Conservation (phyloP, 2,113 vertebrate genomes). For the Malurus elegans region DNA sequence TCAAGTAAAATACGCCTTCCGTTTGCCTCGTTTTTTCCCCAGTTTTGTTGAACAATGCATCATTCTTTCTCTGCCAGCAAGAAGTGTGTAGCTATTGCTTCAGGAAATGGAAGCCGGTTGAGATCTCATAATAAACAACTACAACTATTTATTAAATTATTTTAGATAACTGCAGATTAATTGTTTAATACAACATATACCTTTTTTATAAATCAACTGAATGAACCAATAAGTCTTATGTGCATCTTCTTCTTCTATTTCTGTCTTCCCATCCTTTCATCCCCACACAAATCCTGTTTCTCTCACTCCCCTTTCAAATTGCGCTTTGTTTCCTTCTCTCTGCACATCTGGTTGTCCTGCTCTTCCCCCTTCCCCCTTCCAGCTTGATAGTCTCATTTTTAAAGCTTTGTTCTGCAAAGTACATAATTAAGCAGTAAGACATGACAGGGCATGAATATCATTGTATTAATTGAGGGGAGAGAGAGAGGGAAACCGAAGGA, state of each 20-base stretch:
- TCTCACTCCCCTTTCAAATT: not conserved
- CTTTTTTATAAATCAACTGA: not conserved
- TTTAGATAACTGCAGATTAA: not conserved
- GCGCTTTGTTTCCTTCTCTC: slow-evolving; percentile 1
- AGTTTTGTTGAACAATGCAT: not conserved
- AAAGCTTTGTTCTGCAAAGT: slow-evolving; percentile 47
- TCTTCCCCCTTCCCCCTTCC: not conserved
- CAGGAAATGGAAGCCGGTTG: not conserved
- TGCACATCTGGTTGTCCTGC: slow-evolving; percentile 46
- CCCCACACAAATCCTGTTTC: not conserved
- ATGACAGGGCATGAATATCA: slow-evolving; percentile 49
- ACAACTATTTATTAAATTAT: not conserved
- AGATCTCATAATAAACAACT: not conserved
- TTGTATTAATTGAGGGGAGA: slow-evolving; percentile 24
- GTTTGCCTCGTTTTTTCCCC: not conserved
- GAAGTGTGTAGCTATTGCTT: not conserved
- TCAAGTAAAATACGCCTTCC: not conserved
- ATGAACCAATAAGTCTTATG: not conserved
- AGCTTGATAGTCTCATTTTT: slow-evolving; percentile 45
- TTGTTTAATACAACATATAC: not conserved
- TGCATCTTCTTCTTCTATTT: not conserved
- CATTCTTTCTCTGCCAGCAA: not conserved
- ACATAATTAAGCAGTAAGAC: slow-evolving; percentile 53
- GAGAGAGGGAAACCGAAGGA: not conserved
- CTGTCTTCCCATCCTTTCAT: not conserved